Evolutionary conservation across 2,888 invertebrate genomes (phyloP), one percentile per base, ranked within the genome.

Genomic region (Apodemia duryi): DNA sequence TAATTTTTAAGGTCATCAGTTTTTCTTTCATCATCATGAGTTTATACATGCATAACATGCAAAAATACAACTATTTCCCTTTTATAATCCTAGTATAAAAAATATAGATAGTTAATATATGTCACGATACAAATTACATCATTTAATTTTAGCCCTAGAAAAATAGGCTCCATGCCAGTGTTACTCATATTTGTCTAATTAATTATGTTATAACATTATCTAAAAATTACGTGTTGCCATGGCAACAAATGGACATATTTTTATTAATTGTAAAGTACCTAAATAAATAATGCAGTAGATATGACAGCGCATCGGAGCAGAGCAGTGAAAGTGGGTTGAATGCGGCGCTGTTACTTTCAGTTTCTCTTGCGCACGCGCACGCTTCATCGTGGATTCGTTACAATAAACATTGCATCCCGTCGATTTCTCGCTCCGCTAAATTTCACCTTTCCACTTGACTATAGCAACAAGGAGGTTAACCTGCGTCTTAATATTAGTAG

Each of bases 271-370:
- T 21, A 11, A 57, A 9, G 32, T 57, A 29, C 32, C 32, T 32
- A 57, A 57, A 57, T 57, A 32, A 57, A 57, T 57, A 57, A 57
- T 57, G 54, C 54, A 57, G 32, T 32, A 29, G 54, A 38, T 63
- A 62, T 64, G 66, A 52, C 54, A 52, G 65, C 60, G 65, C 66
- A 64, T 62, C 51, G 67, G 81, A 79, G 75, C 77, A 73, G 75
- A 82, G 74, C 84, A 91, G 91, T 91, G 91, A 91, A 91, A 91
- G 91, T 91, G 90, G 91, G 91, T 90, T 91, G 91, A 83, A 84
- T 85, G 85, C 87, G 85, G 83, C 86, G 86, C 85, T 84, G 88
- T 89, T 86, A 91, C 91, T 91, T 91, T 91, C 90, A 84, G 85
- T 91, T 91, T 91, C 90, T 89, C 89, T 89, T 84, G 88, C 83